phyloP scores from a whole-genome alignment of 2,888 invertebrate genomes.

The Dorcus parallelipipedus region DNA sequence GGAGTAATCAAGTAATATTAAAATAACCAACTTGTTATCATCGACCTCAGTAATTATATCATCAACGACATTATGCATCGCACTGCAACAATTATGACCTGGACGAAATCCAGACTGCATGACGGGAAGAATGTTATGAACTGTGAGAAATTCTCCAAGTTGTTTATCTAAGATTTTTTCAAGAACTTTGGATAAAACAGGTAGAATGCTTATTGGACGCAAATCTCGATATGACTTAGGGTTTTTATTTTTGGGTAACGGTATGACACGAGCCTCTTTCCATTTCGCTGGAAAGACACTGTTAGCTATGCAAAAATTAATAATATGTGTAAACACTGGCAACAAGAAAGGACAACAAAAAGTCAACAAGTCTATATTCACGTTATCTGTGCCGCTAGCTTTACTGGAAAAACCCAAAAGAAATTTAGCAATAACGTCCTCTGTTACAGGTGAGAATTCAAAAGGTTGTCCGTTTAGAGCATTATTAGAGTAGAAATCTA shows the following conservation, averaged over 20 bases:
- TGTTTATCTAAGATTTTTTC: background rate
- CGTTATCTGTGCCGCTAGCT: too few species aligned
- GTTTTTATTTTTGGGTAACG: background rate
- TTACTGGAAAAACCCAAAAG: too few species aligned
- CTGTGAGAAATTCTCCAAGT: background rate
- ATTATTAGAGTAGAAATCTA: too few species aligned
- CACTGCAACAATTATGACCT: background rate
- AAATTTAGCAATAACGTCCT: too few species aligned
- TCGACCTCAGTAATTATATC: background rate
- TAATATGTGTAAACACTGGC: too few species aligned
- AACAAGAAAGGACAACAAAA: too few species aligned
- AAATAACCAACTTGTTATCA: background rate
- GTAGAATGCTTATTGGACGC: background rate
- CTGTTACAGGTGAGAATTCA: too few species aligned
- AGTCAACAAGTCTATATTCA: too few species aligned
- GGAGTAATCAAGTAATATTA: background rate
- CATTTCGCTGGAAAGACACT: background rate
- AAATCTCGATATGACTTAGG: background rate
- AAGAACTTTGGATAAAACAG: background rate
- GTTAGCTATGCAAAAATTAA: too few species aligned
- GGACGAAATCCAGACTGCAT: background rate
- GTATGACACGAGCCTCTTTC: background rate
- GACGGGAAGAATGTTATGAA: background rate
- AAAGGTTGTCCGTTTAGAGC: too few species aligned
- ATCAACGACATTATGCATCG: too few species aligned